Evolutionary conservation across 1,140 invertebrate genomes (phyloP).

Genomic region (Littorina saxatilis): DNA sequence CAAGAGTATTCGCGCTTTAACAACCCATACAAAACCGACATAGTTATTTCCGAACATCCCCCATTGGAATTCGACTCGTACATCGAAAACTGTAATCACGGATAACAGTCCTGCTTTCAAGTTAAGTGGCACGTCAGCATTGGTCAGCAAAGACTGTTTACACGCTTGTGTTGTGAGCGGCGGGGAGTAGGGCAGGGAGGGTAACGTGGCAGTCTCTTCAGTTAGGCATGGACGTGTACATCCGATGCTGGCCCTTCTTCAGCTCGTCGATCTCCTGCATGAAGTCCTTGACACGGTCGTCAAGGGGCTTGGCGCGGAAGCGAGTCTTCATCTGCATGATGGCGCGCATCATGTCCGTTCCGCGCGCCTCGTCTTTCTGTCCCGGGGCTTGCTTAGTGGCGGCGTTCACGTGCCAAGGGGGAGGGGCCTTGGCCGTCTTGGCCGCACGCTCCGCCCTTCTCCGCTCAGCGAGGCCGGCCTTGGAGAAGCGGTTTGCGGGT

Average conservation of each 20-base stretch:
- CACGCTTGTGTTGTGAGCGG: too few species aligned
- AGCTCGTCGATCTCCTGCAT: conserved; percentile 17
- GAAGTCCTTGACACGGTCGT: conserved; percentile 22
- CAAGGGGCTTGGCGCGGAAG: conserved; percentile 3
- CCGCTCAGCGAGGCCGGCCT: background rate
- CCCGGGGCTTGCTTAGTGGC: background rate
- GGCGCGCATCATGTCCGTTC: background rate
- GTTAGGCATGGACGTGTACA: too few species aligned
- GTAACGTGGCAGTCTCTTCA: too few species aligned
- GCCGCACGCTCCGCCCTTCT: background rate
- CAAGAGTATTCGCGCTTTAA: too few species aligned
- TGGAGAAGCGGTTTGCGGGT: background rate
- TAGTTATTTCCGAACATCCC: too few species aligned
- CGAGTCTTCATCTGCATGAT: conserved; percentile 12
- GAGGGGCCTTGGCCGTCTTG: conserved; percentile 1
- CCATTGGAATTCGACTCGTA: too few species aligned
- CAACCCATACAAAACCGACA: too few species aligned
- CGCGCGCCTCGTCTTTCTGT: background rate
- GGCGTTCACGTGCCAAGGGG: background rate
- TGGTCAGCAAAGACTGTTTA: too few species aligned
- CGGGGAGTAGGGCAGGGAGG: too few species aligned
- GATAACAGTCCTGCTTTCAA: too few species aligned
- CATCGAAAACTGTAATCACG: too few species aligned
- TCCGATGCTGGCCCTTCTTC: background rate
- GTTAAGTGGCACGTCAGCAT: too few species aligned